Conservation (phyloP, 2,113 vertebrate genomes). For the Phalacrocorax pelagicus region DNA sequence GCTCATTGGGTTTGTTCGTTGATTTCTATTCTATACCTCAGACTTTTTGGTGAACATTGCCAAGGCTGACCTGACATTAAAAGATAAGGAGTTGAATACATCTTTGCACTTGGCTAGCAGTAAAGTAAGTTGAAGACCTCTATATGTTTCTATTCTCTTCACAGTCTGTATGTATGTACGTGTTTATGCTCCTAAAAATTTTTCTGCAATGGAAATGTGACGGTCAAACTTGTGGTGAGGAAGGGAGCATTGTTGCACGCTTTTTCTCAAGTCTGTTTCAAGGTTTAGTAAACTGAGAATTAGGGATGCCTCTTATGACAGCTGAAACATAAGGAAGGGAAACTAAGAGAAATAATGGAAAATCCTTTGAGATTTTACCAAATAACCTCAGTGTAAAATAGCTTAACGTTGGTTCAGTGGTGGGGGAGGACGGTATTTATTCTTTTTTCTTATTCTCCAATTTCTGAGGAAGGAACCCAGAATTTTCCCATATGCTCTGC, state of each 20-base stretch:
- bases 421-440: not conserved
- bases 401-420: not conserved
- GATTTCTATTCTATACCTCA: conserved; percentile 36
- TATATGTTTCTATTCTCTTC: not conserved
- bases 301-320: not conserved
- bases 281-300: not conserved
- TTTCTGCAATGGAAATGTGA: not conserved
- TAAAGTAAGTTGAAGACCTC: conserved; percentile 80
- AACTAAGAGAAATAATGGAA: not conserved
- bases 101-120: conserved; percentile 91
- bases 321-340: not conserved
- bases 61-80: conserved; percentile 80
- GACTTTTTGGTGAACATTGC: conserved; percentile 86
- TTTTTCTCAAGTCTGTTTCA: not conserved
- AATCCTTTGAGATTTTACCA: not conserved
- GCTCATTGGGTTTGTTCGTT: not conserved
- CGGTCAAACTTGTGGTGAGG: not conserved
- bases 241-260: not conserved
- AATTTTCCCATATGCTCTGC: not conserved
- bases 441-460: not conserved
- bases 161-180: not conserved
- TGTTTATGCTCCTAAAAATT: not conserved
- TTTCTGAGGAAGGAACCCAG: not conserved
- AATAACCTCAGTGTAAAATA: not conserved
- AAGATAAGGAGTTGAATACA: conserved; percentile 88